A percentile compares a stretch with the other conserved stretches of the same genome.
Conservation (phyloP, 2,113 vertebrate species). For the Silurus glanis region DNA sequence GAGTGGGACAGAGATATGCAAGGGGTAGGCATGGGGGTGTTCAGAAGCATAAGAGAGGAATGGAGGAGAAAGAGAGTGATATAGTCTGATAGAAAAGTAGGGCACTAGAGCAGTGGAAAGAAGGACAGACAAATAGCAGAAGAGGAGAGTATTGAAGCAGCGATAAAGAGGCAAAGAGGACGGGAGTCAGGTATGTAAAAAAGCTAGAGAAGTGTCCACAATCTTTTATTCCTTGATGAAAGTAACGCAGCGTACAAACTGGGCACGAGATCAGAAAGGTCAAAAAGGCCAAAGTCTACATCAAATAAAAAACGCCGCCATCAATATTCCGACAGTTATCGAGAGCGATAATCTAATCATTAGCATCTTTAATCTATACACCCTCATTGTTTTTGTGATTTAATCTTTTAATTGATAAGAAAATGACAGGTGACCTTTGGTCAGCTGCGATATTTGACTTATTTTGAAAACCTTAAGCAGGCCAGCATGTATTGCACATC, state of each 20-base stretch:
- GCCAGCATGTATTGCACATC: background rate
- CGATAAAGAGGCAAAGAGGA: background rate
- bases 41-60: slow-evolving; percentile 19
- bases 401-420: slow-evolving; percentile 32
- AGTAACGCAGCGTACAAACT: slow-evolving; percentile 39
- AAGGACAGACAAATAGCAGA: background rate
- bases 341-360: slow-evolving; percentile 38
- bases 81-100: slow-evolving; percentile 29
- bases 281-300: slow-evolving; percentile 33
- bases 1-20: slow-evolving; percentile 23
- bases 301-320: slow-evolving; percentile 22
- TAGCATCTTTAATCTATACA: slow-evolving; percentile 25
- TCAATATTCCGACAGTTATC: slow-evolving; percentile 21
- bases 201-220: slow-evolving; percentile 13
- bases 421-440: slow-evolving; percentile 36
- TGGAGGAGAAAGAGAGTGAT: slow-evolving; percentile 32
- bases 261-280: slow-evolving; percentile 27
- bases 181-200: background rate
- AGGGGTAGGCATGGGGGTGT: slow-evolving; percentile 19
- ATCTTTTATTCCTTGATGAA: background rate
- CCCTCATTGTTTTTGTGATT: background rate
- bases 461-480: background rate
- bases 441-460: slow-evolving; percentile 2
- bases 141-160: background rate
- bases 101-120: slow-evolving; percentile 16